Conservation (phyloP, 2,888 invertebrate genomes). For the Notocelia uddmanniana region DNA sequence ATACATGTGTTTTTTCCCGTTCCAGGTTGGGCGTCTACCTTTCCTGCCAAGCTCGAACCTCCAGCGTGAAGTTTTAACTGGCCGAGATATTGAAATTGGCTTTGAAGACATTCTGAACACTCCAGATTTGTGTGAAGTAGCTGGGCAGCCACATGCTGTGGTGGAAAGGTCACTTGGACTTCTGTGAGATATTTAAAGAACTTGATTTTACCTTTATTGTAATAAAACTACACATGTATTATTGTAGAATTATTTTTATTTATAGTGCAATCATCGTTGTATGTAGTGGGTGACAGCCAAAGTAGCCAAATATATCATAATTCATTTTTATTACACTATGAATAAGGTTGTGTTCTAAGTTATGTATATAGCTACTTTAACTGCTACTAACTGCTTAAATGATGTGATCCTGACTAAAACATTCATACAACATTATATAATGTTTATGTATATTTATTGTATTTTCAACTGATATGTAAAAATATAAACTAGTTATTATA, state of each 20-base stretch:
- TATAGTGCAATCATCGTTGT: neutral
- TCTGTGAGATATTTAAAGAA: constrained; percentile 63
- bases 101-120: constrained; percentile 92
- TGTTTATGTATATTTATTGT: neutral
- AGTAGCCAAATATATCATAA: no score
- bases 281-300: no score
- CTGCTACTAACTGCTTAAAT: no score
- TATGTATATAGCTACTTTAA: no score
- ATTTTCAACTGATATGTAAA: neutral
- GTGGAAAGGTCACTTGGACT: constrained; percentile 91
- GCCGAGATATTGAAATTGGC: constrained; percentile 90
- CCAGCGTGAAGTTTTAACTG: constrained; percentile 90
- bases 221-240: constrained; percentile 31
- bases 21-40: constrained; percentile 86
- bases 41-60: constrained; percentile 90
- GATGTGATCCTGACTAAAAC: no score
- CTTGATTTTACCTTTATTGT: constrained; percentile 49
- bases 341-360: no score
- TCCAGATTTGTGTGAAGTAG: constrained; percentile 89
- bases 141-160: constrained; percentile 93
- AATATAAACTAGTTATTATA: neutral
- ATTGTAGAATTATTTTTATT: constrained; percentile 32
- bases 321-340: no score
- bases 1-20: neutral
- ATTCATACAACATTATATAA: no score